Base-by-base conservation (phyloP, 2,888 invertebrate genomes). In the Trichacis sp. region DNA sequence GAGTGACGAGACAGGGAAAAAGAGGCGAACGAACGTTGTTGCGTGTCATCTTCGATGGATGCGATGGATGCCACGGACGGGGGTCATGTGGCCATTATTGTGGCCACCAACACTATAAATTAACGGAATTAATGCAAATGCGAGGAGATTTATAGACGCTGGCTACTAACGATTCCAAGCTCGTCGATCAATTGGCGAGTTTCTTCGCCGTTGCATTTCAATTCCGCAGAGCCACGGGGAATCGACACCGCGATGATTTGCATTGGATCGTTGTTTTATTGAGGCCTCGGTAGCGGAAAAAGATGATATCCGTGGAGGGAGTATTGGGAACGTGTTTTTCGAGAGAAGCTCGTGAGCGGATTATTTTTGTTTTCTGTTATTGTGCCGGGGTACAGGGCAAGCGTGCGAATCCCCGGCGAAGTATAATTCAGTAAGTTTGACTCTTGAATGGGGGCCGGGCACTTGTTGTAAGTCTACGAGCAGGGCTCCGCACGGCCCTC, bases 381-480 rank as follows among this genome's bases (percentile, higher is more conserved):
- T 24, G 24, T 46, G 11, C 46, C 14, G 29, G 51, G 42, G 43
- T 30, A 46, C n/a, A 29, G 51, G 42, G 40, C 4, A 24, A 48
- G 46, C 60, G 64, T 69, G 72, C 64, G 69, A 74, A 73, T 74
- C 64, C 64, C 57, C 62, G 58, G 69, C 61, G 58, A 55, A 67
- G 64, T 73, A 76, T 77, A 76, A 76, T 76, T 76, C 75, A 77
- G 68, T 46, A 54, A 56, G 60, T 49, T 67, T 77, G 75, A 76
- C 75, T 77, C 77, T 76, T 77, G 77, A 77, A 77, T 77, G 75
- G 75, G 52, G 55, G 58, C 29, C 72, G 48, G 58, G 60, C 70
- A 59, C 64, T 58, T 62, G 40, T 15, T 40, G 60, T 64, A 53
- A 64, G 45, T 53, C 60, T 50, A 43, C 57, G 55, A 49, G 56